Percentiles rank a stretch among this genome's conserved stretches.
These are phyloP conservation scores for Acholoe squamosa DNA, from an alignment of 2,888 invertebrate genomes.

Conservation along the genomic window DNA sequence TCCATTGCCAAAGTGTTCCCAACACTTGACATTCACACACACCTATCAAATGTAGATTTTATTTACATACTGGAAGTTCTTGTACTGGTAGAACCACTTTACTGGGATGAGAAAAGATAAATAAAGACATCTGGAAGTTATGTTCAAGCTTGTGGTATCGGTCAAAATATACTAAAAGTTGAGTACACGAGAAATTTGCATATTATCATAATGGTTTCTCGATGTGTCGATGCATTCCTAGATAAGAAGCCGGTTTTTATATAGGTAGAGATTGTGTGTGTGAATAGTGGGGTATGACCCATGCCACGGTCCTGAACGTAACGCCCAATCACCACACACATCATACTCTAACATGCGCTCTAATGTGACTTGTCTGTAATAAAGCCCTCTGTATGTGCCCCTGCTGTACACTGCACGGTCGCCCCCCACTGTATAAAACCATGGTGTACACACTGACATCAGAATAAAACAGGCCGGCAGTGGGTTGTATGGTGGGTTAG, in stretches of 20 bases:
- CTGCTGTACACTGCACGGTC: too few relatives aligned
- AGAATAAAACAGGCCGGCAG: too few relatives aligned
- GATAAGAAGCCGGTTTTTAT: constrained; percentile 43
- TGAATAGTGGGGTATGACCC: not conserved
- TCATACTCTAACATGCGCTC: too few relatives aligned
- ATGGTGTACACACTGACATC: too few relatives aligned
- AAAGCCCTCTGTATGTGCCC: too few relatives aligned
- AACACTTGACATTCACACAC: not conserved
- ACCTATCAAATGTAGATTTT: not conserved
- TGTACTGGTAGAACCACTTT: not conserved
- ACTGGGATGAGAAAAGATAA: too few relatives aligned
- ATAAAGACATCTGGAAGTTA: not conserved
- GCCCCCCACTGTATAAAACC: too few relatives aligned
- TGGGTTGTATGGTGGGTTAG: too few relatives aligned
- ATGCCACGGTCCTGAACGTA: not conserved
- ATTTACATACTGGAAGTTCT: not conserved
- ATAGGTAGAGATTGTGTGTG: constrained; percentile 48
- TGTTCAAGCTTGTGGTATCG: constrained; percentile 15
- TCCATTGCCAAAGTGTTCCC: too few relatives aligned
- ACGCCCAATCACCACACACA: not conserved
- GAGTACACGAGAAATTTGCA: not conserved
- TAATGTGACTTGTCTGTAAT: too few relatives aligned
- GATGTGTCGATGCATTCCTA: constrained; percentile 55
- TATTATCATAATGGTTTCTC: not conserved
- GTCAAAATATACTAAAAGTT: not conserved